Base-by-base conservation (phyloP, 2,113 vertebrate genomes). In the Periophthalmodon schlosseri region DNA sequence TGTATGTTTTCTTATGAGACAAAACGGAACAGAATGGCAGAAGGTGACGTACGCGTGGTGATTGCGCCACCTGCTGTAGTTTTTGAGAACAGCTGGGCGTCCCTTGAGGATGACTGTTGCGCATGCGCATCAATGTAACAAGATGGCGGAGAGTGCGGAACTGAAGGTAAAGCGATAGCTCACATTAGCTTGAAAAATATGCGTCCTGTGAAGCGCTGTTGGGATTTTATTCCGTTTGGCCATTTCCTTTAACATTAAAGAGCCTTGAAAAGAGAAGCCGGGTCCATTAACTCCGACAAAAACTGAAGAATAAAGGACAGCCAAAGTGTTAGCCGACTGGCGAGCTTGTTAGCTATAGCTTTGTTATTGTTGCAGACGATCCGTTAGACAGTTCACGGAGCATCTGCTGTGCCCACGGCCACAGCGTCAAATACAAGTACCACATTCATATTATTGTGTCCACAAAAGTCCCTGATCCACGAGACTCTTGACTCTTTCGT, bases 81-180 rank as follows among this genome's bases (percentile, higher is more conserved):
- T 12, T 1, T 0, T 13, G 0, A 9, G 72, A 78, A 73, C 49
- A 72, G 68, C 61, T 73, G 12, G 34, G 73, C 73, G 93, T 93
- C 95, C 95, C 91, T 85, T 92, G 95, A 94, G 94, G 93, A 75
- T 88, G 88, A 80, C 86, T 87, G 90, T 75, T 95, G 94, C 96
- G 96, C 96, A 76, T 97, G 96, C 96, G 96, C 94, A 92, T 79
- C 87, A 95, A 91, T 89, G 75, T 93, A 94, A 96, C 96, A 97
- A 98, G 96, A 98, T 98, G 97, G 97, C 96, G 96, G 97, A 98
- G 95, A 97, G 96, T 97, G 96, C 96, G 96, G 96, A 97, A 98
- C 96, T 98, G 95, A 98, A 98, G 97, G 97, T 98, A 98, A 96
- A 96, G 94, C 93, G 94, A 95, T 94, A 90, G 91, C 91, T 73